phyloP scores from a whole-genome alignment of 2,888 invertebrate genomes.

The Sarcophaga caerulescens region DNA sequence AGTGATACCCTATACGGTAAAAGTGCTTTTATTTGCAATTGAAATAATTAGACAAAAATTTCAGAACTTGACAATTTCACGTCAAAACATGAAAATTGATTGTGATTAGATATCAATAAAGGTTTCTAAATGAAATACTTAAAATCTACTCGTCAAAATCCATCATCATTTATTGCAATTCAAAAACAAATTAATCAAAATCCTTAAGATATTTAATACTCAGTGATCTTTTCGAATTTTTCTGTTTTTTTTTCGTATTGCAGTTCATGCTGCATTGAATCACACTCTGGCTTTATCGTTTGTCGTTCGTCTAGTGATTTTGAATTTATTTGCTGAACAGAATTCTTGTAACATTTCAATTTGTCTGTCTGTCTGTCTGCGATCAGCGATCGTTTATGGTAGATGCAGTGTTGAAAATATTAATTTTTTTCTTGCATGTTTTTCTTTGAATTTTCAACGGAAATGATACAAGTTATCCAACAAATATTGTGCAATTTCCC shows the following conservation, averaged over 20 bases:
- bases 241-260: not conserved
- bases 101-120: too few species aligned
- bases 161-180: too few species aligned
- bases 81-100: too few species aligned
- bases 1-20: too few species aligned
- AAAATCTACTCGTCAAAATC: too few species aligned
- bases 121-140: too few species aligned
- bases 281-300: not conserved
- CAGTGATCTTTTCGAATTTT: not conserved
- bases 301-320: slow-evolving; percentile 16
- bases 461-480: slow-evolving; percentile 59
- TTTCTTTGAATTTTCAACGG: slow-evolving; percentile 49
- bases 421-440: not conserved
- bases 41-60: too few species aligned
- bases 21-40: too few species aligned
- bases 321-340: slow-evolving; percentile 28
- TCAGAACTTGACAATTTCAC: too few species aligned
- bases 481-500: slow-evolving; percentile 67
- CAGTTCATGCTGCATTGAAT: not conserved
- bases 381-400: not conserved
- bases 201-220: too few species aligned
- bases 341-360: slow-evolving; percentile 32
- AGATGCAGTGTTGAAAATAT: slow-evolving; percentile 2
- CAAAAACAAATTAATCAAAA: too few species aligned
- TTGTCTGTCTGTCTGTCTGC: slow-evolving; percentile 31